Conservation (phyloP, 2,113 vertebrate species). For the Solea solea region DNA sequence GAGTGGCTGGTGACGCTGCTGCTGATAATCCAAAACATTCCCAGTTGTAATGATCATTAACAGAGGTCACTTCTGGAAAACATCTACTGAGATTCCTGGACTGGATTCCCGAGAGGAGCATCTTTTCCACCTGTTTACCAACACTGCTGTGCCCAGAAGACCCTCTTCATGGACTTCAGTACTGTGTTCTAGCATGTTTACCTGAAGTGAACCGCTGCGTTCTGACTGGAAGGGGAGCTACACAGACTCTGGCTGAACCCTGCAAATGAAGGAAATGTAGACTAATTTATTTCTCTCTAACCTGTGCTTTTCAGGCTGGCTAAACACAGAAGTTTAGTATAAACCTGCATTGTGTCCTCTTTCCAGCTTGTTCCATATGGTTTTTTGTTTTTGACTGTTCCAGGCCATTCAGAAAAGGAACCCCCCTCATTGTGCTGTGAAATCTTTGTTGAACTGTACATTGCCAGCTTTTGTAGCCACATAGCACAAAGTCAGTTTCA, state of each 20-base stretch:
- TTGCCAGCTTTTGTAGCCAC: conserved; percentile 70
- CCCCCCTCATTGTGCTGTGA: conserved; percentile 69
- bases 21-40: no score
- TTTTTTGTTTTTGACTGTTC: conserved; percentile 67
- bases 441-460: conserved; percentile 79
- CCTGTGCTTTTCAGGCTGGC: conserved; percentile 11
- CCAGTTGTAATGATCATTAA: no score
- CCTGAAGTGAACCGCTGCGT: no score
- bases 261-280: conserved; percentile 4
- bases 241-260: not conserved
- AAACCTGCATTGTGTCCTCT: conserved; percentile 52
- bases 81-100: no score
- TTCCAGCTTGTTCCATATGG: conserved; percentile 74
- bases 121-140: no score
- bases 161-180: no score
- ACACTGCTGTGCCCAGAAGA: no score
- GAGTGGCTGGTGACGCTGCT: no score
- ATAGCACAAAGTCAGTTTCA: conserved; percentile 73
- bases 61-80: no score
- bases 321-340: conserved; percentile 34
- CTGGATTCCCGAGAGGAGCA: no score
- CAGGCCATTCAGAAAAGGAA: conserved; percentile 70
- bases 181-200: not conserved
- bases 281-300: conserved; percentile 17
- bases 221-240: not conserved